Evolutionary conservation across 2,888 invertebrate species (phyloP), one percentile per base, ranked within the genome.

Genomic region (Campoplex capitator): DNA sequence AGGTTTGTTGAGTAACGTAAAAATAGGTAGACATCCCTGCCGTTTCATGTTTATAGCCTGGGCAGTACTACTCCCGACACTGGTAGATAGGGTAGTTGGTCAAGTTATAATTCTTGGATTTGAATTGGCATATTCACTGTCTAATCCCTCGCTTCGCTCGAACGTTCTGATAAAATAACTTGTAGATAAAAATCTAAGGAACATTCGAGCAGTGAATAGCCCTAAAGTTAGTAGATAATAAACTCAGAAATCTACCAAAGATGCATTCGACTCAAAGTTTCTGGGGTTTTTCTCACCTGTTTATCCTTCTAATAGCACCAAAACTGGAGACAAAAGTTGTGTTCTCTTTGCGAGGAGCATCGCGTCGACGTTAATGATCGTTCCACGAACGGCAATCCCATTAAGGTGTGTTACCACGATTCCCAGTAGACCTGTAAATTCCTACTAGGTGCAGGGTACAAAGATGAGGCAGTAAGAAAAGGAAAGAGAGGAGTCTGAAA

Each of bases 401-500:
- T 92, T 91, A 91, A 90, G 89, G 90, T 88, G 89, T 86, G 90
- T 89, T 90, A 89, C 88, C 89, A 87, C 88, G 89, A 92, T 92
- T 91, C 91, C 90, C 90, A 67, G 86, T 88, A 90, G 91, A 89
- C 90, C 90, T 91, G 89, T 91, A 92, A 93, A 92, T 91, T 92
- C 89, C 90, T 91, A 84, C 88, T 88, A 82, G 88, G 89, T 89
- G 83, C 78, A 83, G 80, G 81, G 74, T 80, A 84, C 87, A 87
- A 89, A 90, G 89, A 91, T 90, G 89, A 89, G 89, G 83, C 78
- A 87, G 88, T 58, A 79, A 83, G 54, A 74, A 73, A 62, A 45
- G 35, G 65, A 56, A 45, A 65, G 13, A 51, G 74, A 54, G 65
- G 73, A 58, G 23, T 28, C 23, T 70, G 79, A 58, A 70, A 76